These are phyloP conservation scores for Manis javanica DNA, from an alignment of 2,797 vertebrate genomes.

Conservation along the genomic window DNA sequence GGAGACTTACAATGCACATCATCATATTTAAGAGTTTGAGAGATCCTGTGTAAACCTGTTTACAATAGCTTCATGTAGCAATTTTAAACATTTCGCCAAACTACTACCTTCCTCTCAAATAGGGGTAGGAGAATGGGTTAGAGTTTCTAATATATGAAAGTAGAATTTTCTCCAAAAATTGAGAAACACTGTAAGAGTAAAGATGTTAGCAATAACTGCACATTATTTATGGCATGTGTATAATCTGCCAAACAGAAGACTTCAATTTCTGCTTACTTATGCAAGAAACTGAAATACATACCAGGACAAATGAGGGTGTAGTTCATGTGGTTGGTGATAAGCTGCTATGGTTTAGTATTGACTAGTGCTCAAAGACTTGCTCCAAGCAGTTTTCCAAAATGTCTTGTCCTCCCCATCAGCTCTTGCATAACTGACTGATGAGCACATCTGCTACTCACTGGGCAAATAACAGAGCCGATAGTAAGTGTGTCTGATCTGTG, in stretches of 20 bases:
- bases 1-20: background rate
- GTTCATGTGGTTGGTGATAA: background rate
- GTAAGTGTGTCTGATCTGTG: background rate
- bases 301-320: background rate
- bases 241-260: constrained; percentile 12
- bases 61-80: background rate
- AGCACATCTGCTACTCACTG: background rate
- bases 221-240: background rate
- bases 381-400: constrained; percentile 47
- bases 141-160: background rate
- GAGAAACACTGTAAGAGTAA: background rate
- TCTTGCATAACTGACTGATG: background rate
- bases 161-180: background rate
- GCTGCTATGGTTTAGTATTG: background rate
- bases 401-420: background rate
- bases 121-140: no score
- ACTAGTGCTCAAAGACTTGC: background rate
- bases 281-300: background rate
- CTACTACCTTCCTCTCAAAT: no score
- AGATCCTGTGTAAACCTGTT: background rate
- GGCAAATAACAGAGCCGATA: background rate
- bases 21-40: background rate
- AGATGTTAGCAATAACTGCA: background rate
- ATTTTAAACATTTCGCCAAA: no score
- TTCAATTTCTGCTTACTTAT: constrained; percentile 46